Percentiles rank a stretch among this genome's conserved stretches.
These are phyloP conservation scores for Abramis brama DNA, from an alignment of 2,113 vertebrate species.

Conservation along the genomic window DNA sequence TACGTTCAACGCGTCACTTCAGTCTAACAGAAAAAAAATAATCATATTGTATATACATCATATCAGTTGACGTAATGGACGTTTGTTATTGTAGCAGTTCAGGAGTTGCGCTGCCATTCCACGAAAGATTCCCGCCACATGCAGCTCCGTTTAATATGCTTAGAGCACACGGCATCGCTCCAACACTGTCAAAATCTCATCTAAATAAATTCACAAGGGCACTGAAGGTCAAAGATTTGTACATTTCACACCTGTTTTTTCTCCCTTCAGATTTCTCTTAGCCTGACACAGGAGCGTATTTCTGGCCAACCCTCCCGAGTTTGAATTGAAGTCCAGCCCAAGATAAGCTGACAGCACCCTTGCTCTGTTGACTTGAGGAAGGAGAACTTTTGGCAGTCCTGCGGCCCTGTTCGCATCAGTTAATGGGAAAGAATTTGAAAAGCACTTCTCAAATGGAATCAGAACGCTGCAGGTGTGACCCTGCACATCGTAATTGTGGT, in stretches of 20 bases:
- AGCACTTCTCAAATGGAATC: conserved; percentile 92
- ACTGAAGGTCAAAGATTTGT: conserved; percentile 43
- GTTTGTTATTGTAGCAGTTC: conserved; percentile 49
- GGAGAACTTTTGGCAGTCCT: conserved; percentile 81
- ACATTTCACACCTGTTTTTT: conserved; percentile 43
- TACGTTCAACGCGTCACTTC: neutral
- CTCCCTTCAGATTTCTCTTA: neutral
- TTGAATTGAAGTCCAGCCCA: conserved; percentile 70
- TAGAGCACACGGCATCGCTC: conserved; percentile 29
- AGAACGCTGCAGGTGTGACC: conserved; percentile 48
- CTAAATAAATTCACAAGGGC: conserved; percentile 48
- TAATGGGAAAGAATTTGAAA: conserved; percentile 93
- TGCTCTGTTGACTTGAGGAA: conserved; percentile 76
- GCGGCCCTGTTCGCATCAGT: conserved; percentile 74
- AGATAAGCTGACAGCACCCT: conserved; percentile 73
- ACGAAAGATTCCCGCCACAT: conserved; percentile 36
- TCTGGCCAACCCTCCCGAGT: conserved; percentile 60
- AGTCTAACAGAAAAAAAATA: conserved; percentile 13
- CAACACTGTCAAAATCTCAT: conserved; percentile 45
- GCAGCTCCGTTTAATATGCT: conserved; percentile 42
- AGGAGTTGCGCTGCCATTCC: conserved; percentile 13
- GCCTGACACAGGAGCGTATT: conserved; percentile 35
- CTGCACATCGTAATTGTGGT: conserved; percentile 71
- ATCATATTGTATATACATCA: conserved; percentile 44
- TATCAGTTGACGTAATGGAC: conserved; percentile 44